A percentile compares a stretch with the other conserved stretches of the same genome.
phyloP scores from a whole-genome alignment of 2,113 vertebrate genomes.

The Rana temporaria region DNA sequence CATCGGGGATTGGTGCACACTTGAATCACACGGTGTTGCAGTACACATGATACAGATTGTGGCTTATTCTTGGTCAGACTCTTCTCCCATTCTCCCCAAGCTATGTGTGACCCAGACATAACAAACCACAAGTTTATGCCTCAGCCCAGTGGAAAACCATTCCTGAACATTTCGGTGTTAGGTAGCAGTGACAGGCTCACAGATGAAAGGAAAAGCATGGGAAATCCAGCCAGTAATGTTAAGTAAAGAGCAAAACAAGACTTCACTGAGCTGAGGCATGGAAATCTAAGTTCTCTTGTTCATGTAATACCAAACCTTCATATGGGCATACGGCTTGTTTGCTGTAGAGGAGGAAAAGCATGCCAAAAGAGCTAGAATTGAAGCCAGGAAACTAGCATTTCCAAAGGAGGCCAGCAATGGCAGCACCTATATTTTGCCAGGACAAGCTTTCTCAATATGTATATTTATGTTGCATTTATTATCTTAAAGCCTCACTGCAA shows the following conservation, averaged over 20 bases:
- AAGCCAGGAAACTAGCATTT: too few species aligned
- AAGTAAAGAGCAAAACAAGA: neutral
- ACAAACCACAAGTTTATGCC: conserved; percentile 37
- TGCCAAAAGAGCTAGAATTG: too few species aligned
- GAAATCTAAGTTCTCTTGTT: neutral
- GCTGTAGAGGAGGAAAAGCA: too few species aligned
- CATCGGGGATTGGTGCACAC: neutral
- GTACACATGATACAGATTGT: conserved; percentile 11
- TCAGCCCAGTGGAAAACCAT: conserved; percentile 4
- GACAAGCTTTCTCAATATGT: too few species aligned
- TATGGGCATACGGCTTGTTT: too few species aligned
- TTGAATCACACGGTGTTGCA: neutral
- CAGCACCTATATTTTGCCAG: too few species aligned
- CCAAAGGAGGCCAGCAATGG: too few species aligned
- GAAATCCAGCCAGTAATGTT: conserved; percentile 7
- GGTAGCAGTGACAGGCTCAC: neutral
- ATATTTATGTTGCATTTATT: too few species aligned
- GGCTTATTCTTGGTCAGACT: conserved; percentile 27
- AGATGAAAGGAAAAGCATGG: conserved; percentile 5
- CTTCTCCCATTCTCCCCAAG: neutral
- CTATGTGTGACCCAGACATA: conserved; percentile 37
- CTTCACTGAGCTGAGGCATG: neutral
- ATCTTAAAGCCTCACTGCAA: too few species aligned
- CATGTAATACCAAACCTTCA: too few species aligned
- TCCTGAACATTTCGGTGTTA: conserved; percentile 5